These are phyloP conservation scores for Eristalis tenax DNA, from an alignment of 2,888 invertebrate species.

Conservation along the genomic window DNA sequence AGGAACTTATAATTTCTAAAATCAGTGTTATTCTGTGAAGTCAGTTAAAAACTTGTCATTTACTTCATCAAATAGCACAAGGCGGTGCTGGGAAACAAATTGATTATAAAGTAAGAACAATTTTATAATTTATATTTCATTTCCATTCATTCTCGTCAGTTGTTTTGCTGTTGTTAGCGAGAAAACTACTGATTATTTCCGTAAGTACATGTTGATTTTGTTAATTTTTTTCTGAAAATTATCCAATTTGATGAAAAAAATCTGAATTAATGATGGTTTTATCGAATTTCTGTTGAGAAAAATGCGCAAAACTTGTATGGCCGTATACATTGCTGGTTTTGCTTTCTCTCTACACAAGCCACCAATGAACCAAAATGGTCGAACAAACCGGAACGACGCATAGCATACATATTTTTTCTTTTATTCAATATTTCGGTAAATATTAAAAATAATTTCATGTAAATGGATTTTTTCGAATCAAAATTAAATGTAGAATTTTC, in stretches of 20 bases:
- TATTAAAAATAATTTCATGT: background rate
- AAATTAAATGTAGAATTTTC: conserved; percentile 50
- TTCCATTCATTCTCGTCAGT: background rate
- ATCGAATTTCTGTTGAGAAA: conserved; percentile 38
- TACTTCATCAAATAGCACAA: conserved; percentile 19
- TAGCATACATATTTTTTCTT: conserved; percentile 60
- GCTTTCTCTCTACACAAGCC: conserved; percentile 66
- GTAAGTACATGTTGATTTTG: conserved; percentile 38
- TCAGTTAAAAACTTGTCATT: background rate
- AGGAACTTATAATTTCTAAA: background rate
- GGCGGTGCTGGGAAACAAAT: conserved; percentile 1
- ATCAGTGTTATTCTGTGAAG: conserved; percentile 46
- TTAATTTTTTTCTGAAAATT: background rate
- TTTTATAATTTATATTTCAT: conserved; percentile 6
- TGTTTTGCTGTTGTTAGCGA: background rate
- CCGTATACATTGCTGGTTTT: conserved; percentile 44
- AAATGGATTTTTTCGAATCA: conserved; percentile 22
- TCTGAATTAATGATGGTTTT: conserved; percentile 7
- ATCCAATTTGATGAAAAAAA: conserved; percentile 8
- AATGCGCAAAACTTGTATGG: conserved; percentile 53
- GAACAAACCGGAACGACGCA: conserved; percentile 68
- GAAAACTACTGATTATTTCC: background rate
- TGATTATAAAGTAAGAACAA: conserved; percentile 42
- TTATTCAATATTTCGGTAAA: conserved; percentile 24
- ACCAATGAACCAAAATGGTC: conserved; percentile 65